Evolutionary conservation across 2,888 invertebrate species (phyloP), one percentile per base, ranked within the genome.

Genomic region (Drosophila prostipennis): DNA sequence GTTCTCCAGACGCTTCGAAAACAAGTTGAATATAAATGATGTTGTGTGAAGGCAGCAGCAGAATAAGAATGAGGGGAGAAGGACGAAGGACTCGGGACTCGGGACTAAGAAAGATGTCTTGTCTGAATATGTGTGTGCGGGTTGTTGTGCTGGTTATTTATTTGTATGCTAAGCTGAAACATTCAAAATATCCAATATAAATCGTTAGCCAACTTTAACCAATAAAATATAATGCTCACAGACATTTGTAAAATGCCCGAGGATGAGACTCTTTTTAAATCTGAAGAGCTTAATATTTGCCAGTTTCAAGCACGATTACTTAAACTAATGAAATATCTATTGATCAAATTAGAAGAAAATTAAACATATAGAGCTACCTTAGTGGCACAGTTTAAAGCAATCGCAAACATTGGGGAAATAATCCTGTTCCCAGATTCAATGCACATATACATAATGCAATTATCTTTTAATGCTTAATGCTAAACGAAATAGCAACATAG

Each of bases 11-110:
- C 88, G 71, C 76, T 75, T 79, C 76, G 74, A 87, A 85, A 88
- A 88, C 88, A 85, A 85, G 74, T 86, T 86, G 87, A 88, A 85
- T 88, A 85, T 85, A 88, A 85, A 85, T 85, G 86, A 85, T 89
- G 85, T 78, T 85, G 78, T 83, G 77, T 76, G 75, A 78, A 81
- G 67, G 67, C 70, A 58, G 53, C 49, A 58, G 43, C 53, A 51
- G 67, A 29, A 59, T 61, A 61, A 48, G 61, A 61, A 61, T 61
- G 11, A 59, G 53, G 42, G 36, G 37, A 16, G 16, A 16, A 36
- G 59, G 16, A 14, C 34, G 46, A 43, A 39, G 58, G 64, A 65
- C 45, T 52, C 39, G 42, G 45, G 46, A 42, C 76, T 57, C 39
- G 42, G 45, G 46, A 42, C 76, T 57, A 59, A 86, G 55, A 76